Conservation (phyloP, 2,888 invertebrate species). For the Phytoseiulus persimilis region DNA sequence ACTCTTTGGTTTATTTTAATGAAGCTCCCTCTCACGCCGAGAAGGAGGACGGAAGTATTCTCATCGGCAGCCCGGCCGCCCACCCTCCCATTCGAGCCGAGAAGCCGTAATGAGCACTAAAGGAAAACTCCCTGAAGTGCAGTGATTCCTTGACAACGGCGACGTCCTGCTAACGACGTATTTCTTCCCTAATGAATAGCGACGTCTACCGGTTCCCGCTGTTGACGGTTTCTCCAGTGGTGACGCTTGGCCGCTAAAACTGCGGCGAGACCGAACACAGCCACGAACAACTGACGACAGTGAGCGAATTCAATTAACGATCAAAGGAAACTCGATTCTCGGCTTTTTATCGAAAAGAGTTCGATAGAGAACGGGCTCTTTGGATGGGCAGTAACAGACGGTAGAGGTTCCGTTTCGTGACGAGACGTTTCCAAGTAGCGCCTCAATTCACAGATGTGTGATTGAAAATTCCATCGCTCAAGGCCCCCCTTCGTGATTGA, state of each 20-base stretch:
- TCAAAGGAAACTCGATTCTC: no score
- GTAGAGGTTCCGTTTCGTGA: no score
- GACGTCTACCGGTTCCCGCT: not conserved
- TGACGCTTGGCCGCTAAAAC: not conserved
- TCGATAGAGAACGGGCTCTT: no score
- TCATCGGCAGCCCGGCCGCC: not conserved
- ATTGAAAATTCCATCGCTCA: no score
- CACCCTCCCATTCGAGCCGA: not conserved
- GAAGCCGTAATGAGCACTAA: not conserved
- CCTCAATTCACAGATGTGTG: no score
- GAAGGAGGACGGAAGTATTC: not conserved
- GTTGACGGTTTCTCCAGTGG: not conserved
- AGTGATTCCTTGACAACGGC: not conserved
- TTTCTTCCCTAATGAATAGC: not conserved
- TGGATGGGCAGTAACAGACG: no score
- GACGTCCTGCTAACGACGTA: not conserved
- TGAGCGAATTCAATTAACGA: no score
- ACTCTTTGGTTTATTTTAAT: not conserved
- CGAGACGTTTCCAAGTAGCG: no score
- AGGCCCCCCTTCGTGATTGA: no score
- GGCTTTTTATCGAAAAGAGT: no score
- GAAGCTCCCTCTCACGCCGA: not conserved
- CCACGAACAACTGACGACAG: not conserved
- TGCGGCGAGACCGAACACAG: not conserved
- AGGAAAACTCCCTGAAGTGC: not conserved